Evolutionary conservation across 2,888 invertebrate species (phyloP), one percentile per base, ranked within the genome.

Genomic region (Sisyra terminalis): DNA sequence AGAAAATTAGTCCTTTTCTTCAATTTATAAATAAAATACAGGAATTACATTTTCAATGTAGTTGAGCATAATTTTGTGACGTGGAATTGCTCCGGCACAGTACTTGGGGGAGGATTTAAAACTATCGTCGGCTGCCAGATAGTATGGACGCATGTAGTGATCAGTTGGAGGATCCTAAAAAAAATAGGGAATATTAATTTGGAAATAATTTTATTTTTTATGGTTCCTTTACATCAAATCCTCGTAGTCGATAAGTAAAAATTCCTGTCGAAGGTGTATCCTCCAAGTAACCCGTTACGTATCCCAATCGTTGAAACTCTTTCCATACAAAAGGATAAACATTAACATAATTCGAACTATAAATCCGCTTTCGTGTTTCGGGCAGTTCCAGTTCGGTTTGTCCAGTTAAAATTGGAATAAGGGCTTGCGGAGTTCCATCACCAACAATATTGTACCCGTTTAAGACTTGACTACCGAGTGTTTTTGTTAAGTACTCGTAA

Each of bases 161-260:
- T 93, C 86, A 0, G 92, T 88, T 0, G 94, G 94, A 50, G 77
- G 77, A 2, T 69, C 61, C 29, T 71, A 54, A 42, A 29, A 13
- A 42, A 40, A 15, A 37, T 15, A 37, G 9, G 13, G n/a, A 39
- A 32, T 24, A 13, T 29, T 39, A 39, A 24, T 9, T 3, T 3
- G 11, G 17, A 16, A 10, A 14, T 15, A 35, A 18, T 32, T 24
- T 24, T 24, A 24, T 5, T 3, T n/a, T n/a, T n/a, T n/a, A n/a
- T n/a, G n/a, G n/a, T n/a, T n/a, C n/a, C n/a, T 49, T 46, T 51
- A 60, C 62, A 45, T 65, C 63, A 59, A 94, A 94, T 0, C 94
- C 94, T 50, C 83, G 83, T 56, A 93, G 70, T 7, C 94, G 72
- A 59, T 88, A 89, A 2, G 87, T 87, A 57, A 93, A 96, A 0